Conservation (phyloP, 2,113 vertebrate genomes). For the Atrichornis clamosus region DNA sequence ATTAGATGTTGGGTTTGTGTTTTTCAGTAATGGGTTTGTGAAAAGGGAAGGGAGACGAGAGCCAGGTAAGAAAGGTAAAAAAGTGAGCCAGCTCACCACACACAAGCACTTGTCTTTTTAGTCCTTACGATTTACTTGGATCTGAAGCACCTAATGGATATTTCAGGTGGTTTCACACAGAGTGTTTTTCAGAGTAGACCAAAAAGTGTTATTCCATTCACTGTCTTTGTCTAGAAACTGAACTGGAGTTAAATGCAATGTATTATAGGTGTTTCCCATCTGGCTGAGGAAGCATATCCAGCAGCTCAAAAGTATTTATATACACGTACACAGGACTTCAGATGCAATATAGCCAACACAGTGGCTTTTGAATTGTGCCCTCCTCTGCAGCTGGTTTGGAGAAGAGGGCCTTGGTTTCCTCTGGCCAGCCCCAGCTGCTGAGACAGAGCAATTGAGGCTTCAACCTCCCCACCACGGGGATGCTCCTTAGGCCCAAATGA, state of each 20-base stretch:
- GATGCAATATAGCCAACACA: not conserved
- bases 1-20: not conserved
- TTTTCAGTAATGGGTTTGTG: not conserved
- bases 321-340: not conserved
- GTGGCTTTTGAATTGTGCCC: accelerated
- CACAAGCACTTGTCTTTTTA: not conserved
- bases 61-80: too few relatives aligned
- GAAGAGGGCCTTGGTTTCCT: not conserved
- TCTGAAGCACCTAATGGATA: not conserved
- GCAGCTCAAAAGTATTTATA: not conserved
- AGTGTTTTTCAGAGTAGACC: not conserved
- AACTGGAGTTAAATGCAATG: not conserved
- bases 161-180: not conserved
- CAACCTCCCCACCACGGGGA: not conserved
- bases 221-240: not conserved
- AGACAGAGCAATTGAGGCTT: not conserved
- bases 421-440: not conserved
- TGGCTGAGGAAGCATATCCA: not conserved
- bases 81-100: not conserved
- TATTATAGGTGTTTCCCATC: not conserved
- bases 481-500: not conserved
- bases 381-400: not conserved
- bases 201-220: not conserved
- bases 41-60: not conserved
- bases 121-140: not conserved